Percentiles rank a stretch among this genome's conserved stretches.
These are phyloP conservation scores for Pristionchus mayeri DNA, from an alignment of 2,888 invertebrate species.

Conservation along the genomic window DNA sequence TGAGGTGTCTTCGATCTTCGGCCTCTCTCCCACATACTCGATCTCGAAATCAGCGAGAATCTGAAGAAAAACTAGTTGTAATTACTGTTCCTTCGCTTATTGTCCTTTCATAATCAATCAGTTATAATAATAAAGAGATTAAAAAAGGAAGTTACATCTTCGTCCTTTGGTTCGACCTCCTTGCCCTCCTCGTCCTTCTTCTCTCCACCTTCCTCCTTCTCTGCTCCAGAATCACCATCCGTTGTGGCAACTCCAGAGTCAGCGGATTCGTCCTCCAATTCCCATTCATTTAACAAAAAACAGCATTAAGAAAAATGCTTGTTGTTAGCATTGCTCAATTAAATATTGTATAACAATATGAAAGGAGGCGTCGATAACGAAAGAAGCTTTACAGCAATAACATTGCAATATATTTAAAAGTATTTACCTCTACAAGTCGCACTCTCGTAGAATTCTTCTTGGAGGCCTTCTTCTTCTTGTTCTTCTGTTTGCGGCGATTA, in stretches of 20 bases:
- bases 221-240: constrained; percentile 13
- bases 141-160: constrained; percentile 15
- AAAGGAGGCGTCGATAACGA: no score
- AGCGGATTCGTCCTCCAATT: neutral
- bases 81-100: neutral
- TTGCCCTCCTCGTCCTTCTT: constrained; percentile 44
- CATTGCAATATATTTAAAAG: neutral
- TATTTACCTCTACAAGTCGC: neutral
- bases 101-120: neutral
- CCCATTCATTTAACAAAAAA: no score
- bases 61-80: neutral
- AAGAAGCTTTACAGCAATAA: no score
- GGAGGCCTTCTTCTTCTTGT: constrained; percentile 74
- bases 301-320: neutral
- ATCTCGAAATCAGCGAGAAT: constrained; percentile 64
- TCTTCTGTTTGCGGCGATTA: constrained; percentile 66
- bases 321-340: neutral
- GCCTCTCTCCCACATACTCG: constrained; percentile 71
- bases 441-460: constrained; percentile 62
- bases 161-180: constrained; percentile 45
- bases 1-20: constrained; percentile 68
- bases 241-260: constrained; percentile 40
- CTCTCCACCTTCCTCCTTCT: constrained; percentile 22
- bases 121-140: neutral
- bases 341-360: neutral